Evolutionary conservation across 2,888 invertebrate genomes (phyloP).

Genomic region (Lycocerus yunnanus): DNA sequence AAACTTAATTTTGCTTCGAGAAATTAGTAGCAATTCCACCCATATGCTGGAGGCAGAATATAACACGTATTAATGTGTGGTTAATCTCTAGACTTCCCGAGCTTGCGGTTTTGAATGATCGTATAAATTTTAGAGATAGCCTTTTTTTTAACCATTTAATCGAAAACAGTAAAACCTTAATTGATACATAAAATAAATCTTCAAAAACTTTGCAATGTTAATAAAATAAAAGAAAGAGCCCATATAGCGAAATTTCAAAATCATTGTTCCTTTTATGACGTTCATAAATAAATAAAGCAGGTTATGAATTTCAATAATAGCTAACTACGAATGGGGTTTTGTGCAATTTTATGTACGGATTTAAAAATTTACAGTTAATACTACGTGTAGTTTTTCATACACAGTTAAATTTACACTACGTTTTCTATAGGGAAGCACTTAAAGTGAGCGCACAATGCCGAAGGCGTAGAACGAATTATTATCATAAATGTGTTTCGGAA

Average conservation of each 20-base stretch:
- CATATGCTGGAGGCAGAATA: not conserved
- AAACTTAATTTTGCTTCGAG: not conserved
- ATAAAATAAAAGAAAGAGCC: not conserved
- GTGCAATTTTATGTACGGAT: not conserved
- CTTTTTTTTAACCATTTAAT: not conserved
- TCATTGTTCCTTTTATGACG: not conserved
- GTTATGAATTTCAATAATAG: not conserved
- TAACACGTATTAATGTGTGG: too few species aligned
- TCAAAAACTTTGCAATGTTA: not conserved
- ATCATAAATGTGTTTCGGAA: too few species aligned
- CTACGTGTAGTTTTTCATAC: not conserved
- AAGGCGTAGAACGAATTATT: too few species aligned
- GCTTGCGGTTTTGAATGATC: not conserved
- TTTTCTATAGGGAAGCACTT: too few species aligned
- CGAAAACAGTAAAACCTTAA: not conserved
- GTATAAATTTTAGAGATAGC: too few species aligned
- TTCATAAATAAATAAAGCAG: not conserved
- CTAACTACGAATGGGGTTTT: not conserved
- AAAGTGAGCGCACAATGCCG: too few species aligned
- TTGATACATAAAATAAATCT: not conserved
- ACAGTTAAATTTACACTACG: not conserved
- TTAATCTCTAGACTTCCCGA: not conserved
- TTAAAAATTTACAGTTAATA: not conserved
- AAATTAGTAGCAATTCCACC: not conserved
- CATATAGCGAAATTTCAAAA: not conserved